Percentiles rank a stretch among this genome's conserved stretches.
Evolutionary conservation across 1,140 invertebrate species (phyloP).

Genomic region (Bombus picipes): DNA sequence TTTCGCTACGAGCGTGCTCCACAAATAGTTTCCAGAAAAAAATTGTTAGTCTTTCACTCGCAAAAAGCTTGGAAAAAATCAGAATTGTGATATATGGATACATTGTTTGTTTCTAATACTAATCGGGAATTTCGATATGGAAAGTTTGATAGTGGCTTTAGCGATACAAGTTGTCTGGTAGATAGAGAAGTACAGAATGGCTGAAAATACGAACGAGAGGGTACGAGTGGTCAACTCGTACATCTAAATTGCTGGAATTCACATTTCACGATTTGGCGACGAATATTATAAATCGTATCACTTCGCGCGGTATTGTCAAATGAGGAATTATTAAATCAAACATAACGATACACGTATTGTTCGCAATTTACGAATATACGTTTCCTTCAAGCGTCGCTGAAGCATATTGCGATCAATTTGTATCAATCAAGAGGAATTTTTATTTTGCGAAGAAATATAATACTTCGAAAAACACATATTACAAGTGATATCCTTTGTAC

Average conservation of each 20-base stretch:
- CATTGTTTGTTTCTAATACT: too few species aligned
- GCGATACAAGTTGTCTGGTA: too few species aligned
- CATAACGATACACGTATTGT: neutral
- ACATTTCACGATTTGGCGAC: conserved; percentile 42
- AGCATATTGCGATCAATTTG: neutral
- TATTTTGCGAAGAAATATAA: too few species aligned
- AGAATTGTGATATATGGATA: too few species aligned
- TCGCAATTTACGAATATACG: too few species aligned
- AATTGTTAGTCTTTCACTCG: neutral
- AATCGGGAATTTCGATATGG: neutral
- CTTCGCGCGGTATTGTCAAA: neutral
- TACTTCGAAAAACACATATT: too few species aligned
- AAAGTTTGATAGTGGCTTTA: neutral
- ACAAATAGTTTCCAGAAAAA: neutral
- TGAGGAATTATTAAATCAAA: conserved; percentile 36
- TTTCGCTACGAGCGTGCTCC: neutral
- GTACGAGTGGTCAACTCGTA: neutral
- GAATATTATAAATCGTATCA: neutral
- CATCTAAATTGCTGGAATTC: neutral
- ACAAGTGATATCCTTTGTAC: too few species aligned
- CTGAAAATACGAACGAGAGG: neutral
- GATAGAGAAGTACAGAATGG: neutral
- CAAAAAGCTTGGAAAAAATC: neutral
- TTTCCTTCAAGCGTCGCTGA: too few species aligned
- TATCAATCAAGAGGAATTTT: neutral